phyloP scores from a whole-genome alignment of 2,113 vertebrate genomes.

The Hippoglossus stenolepis region DNA sequence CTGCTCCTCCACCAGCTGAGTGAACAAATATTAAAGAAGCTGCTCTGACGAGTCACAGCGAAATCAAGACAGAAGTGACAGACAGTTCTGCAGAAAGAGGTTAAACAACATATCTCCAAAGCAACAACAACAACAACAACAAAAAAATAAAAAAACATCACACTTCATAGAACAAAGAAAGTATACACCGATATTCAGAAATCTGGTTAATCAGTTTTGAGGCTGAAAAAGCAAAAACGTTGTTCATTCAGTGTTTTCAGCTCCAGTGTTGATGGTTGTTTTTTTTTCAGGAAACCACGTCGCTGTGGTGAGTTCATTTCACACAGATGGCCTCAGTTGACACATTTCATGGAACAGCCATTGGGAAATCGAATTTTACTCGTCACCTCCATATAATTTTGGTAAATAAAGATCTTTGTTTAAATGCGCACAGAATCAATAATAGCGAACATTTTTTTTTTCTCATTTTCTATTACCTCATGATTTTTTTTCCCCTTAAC shows the following conservation, averaged over 20 bases:
- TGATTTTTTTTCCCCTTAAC: slow-evolving; percentile 28
- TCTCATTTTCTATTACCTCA: slow-evolving; percentile 36
- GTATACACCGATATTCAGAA: slow-evolving; percentile 79
- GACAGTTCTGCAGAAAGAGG: not conserved
- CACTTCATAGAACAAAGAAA: slow-evolving; percentile 77
- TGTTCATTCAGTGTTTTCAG: slow-evolving; percentile 75
- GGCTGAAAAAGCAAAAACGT: slow-evolving; percentile 66
- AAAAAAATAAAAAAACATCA: slow-evolving; percentile 77
- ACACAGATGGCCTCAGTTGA: slow-evolving; percentile 69
- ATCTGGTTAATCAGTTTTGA: slow-evolving; percentile 77
- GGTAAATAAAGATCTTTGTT: slow-evolving; percentile 84
- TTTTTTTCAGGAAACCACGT: slow-evolving; percentile 46
- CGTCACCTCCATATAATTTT: slow-evolving; percentile 77
- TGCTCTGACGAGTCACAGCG: slow-evolving; percentile 67
- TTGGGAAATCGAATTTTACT: slow-evolving; percentile 67
- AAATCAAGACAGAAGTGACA: slow-evolving; percentile 51
- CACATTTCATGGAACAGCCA: slow-evolving; percentile 68
- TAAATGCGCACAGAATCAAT: slow-evolving; percentile 74
- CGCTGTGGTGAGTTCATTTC: slow-evolving; percentile 67
- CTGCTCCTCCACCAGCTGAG: slow-evolving; percentile 52
- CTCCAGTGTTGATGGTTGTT: slow-evolving; percentile 73
- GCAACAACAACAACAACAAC: slow-evolving; percentile 62
- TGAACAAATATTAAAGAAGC: slow-evolving; percentile 36
- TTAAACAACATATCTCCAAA: not conserved
- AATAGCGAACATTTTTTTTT: slow-evolving; percentile 57